phyloP scores from a whole-genome alignment of 1,140 invertebrate species.

The Lordiphosa stackelbergi region DNA sequence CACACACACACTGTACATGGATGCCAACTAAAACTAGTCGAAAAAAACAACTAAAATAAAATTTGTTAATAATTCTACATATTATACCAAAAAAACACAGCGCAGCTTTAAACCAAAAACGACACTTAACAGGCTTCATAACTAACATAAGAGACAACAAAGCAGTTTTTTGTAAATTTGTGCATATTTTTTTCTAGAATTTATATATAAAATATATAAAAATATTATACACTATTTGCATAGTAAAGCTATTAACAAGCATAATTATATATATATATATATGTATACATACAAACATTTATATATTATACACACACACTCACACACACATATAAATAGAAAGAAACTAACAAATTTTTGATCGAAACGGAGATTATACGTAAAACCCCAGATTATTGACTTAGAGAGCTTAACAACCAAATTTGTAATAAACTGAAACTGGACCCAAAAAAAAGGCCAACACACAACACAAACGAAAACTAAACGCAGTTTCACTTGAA shows the following conservation, averaged over 20 bases:
- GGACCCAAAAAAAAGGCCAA: conserved; percentile 18
- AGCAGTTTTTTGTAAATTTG: conserved; percentile 33
- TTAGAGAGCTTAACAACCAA: conserved; percentile 8
- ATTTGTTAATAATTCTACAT: too few species aligned
- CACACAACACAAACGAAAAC: conserved; percentile 12
- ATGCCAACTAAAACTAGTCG: too few species aligned
- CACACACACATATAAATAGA: conserved; percentile 14
- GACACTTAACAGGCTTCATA: conserved; percentile 34
- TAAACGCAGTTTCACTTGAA: background rate
- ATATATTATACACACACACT: too few species aligned
- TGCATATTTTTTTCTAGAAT: conserved; percentile 44
- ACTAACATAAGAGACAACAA: conserved; percentile 10
- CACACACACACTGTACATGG: too few species aligned
- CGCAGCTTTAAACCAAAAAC: conserved; percentile 29
- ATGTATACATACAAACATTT: conserved; percentile 10
- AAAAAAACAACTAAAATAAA: too few species aligned
- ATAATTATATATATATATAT: conserved; percentile 18
- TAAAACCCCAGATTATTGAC: conserved; percentile 18
- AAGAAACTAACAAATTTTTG: conserved; percentile 14
- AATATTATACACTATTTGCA: conserved; percentile 23
- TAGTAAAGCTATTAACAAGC: conserved; percentile 22
- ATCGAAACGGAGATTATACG: conserved; percentile 3
- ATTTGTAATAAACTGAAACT: conserved; percentile 17
- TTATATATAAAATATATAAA: conserved; percentile 14
- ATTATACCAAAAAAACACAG: too few species aligned